Evolutionary conservation across 2,113 vertebrate genomes (phyloP), one percentile per base, ranked within the genome.

Genomic region (Oostethus manadensis): DNA sequence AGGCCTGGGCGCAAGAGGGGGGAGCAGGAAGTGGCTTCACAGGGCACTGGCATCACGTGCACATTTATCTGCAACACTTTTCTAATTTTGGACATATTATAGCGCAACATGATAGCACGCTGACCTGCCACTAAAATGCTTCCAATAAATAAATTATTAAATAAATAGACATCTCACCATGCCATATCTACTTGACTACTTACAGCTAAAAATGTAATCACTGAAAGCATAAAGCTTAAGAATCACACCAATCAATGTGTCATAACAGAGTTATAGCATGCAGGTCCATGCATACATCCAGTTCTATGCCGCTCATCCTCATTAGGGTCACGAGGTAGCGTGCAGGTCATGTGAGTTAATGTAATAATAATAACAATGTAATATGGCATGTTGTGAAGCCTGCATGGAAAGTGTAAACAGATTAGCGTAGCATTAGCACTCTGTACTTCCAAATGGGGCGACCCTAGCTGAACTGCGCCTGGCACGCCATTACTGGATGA

Each of bases 11-110:
- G 15, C 47, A 47, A 33, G 65, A 38, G 53, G 61, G 44, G 18
- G 10, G 57, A 44, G 70, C 81, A 82, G 79, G 77, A 81, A 82
- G 78, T 80, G 79, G 71, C 72, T 79, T 83, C 81, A 80, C 70
- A 77, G 73, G 74, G 73, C 64, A 79, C 71, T 62, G 75, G 76
- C 79, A 75, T 75, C 73, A 68, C 29, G 45, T 55, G 21, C 59
- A 49, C 35, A 62, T 71, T 71, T 53, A 67, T 70, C 61, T 56
- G 49, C 57, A 74, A 63, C 50, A 20, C 10, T 14, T 42, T 42
- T 42, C 11, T 42, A 42, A 42, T 42, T 42, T 42, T 42, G 38
- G 38, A 3, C 38, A 42, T 11, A 42, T 3, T 7, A 33, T 33
- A 33, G 29, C 29, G 29, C 23, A 17, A 53, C 51, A 35, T 11